Conservation (phyloP, 2,113 vertebrate genomes). For the Emydura subglobosa region DNA sequence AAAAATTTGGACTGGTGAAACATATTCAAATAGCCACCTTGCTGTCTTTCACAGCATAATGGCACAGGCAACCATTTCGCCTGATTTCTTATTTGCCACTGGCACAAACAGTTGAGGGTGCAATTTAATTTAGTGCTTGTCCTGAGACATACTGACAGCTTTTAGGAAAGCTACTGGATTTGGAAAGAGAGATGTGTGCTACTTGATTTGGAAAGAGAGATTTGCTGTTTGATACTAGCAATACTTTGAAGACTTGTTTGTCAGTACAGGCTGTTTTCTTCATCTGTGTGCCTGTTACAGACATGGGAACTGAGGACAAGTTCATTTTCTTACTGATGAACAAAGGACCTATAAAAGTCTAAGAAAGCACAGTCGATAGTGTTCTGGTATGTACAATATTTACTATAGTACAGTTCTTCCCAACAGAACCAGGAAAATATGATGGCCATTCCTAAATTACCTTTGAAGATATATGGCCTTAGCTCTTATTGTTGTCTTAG, state of each 20-base stretch:
- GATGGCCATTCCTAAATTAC: slow-evolving; percentile 13
- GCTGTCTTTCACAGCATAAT: background rate
- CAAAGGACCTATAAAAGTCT: slow-evolving; percentile 13
- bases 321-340: background rate
- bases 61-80: slow-evolving; percentile 17
- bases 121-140: slow-evolving; percentile 32
- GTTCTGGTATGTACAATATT: background rate
- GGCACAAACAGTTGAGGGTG: background rate
- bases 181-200: background rate
- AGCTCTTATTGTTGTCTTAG: slow-evolving; percentile 22
- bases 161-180: slow-evolving; percentile 46
- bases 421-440: background rate
- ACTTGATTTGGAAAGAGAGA: slow-evolving; percentile 30
- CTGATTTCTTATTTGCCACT: slow-evolving; percentile 34
- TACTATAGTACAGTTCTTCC: background rate
- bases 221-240: slow-evolving; percentile 2
- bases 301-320: background rate
- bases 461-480: slow-evolving; percentile 13
- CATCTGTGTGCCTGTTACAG: background rate
- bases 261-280: slow-evolving; percentile 4
- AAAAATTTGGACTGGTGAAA: background rate
- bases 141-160: slow-evolving; percentile 7
- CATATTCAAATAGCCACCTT: background rate
- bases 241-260: background rate
- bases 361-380: slow-evolving; percentile 3